Conservation (phyloP, 1,140 invertebrate species). For the Carposina sasakii region DNA sequence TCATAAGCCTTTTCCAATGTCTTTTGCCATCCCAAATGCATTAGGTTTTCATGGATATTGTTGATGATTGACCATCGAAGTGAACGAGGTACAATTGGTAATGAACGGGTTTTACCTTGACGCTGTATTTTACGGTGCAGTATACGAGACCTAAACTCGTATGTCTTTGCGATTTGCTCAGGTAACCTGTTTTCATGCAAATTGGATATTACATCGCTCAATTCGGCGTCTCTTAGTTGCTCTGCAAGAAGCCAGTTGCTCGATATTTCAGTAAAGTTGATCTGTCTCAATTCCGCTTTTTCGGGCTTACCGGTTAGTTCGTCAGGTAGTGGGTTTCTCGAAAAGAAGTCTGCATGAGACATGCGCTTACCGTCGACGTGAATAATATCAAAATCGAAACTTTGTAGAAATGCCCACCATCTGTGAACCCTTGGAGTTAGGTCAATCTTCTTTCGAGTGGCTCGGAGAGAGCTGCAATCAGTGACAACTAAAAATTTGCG, state of each 20-base stretch:
- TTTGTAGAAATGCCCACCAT: too few relatives aligned
- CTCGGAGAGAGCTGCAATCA: too few relatives aligned
- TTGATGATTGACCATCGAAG: neutral
- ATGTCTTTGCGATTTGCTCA: neutral
- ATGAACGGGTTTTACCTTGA: neutral
- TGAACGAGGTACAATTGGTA: neutral
- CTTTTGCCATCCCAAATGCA: neutral
- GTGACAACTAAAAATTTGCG: too few relatives aligned
- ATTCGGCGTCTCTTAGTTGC: neutral
- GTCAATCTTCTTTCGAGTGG: too few relatives aligned
- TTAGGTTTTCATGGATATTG: neutral
- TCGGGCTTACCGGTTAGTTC: too few relatives aligned
- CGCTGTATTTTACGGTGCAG: neutral
- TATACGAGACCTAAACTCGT: neutral
- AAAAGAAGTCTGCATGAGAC: too few relatives aligned
- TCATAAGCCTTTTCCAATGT: neutral
- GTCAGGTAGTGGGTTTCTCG: too few relatives aligned
- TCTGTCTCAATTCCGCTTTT: too few relatives aligned
- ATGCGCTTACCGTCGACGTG: too few relatives aligned
- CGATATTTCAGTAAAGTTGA: neutral
- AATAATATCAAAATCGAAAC: too few relatives aligned
- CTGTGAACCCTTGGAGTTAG: too few relatives aligned
- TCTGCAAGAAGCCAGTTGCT: neutral
- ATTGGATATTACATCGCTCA: neutral
- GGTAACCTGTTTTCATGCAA: neutral